Evolutionary conservation across 2,888 invertebrate genomes (phyloP).

Genomic region (Epistrophe grossulariae): DNA sequence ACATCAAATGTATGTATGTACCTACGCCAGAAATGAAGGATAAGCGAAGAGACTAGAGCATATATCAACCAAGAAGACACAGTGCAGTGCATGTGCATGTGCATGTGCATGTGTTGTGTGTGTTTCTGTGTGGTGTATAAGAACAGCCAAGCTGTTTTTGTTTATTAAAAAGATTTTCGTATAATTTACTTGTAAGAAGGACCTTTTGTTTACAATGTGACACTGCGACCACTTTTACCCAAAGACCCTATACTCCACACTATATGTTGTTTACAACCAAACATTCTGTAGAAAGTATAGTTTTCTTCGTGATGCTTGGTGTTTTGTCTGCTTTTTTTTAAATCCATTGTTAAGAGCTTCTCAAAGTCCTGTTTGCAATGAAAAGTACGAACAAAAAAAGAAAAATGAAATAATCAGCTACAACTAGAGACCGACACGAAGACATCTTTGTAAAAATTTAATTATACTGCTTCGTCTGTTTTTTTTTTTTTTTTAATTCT

Average conservation of each 20-base stretch:
- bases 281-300: not conserved
- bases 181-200: constrained; percentile 66
- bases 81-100: not conserved
- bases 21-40: not conserved
- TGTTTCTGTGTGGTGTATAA: not conserved
- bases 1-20: not conserved
- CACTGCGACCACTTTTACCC: constrained; percentile 54
- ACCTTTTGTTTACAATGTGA: constrained; percentile 67
- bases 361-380: constrained; percentile 38
- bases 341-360: constrained; percentile 34
- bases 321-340: not conserved
- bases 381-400: constrained; percentile 16
- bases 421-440: not conserved
- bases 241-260: not conserved
- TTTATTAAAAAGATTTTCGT: constrained; percentile 73
- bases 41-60: not conserved
- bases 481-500: not conserved
- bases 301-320: constrained; percentile 20
- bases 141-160: constrained; percentile 55
- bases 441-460: constrained; percentile 31
- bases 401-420: not conserved
- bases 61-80: constrained; percentile 10
- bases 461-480: constrained; percentile 24
- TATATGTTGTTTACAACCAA: constrained; percentile 10
- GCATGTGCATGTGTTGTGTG: not conserved